Percentiles rank a stretch among this genome's conserved stretches.
These are phyloP conservation scores for Ceraclea dissimilis DNA, from an alignment of 2,888 invertebrate species.

Conservation along the genomic window DNA sequence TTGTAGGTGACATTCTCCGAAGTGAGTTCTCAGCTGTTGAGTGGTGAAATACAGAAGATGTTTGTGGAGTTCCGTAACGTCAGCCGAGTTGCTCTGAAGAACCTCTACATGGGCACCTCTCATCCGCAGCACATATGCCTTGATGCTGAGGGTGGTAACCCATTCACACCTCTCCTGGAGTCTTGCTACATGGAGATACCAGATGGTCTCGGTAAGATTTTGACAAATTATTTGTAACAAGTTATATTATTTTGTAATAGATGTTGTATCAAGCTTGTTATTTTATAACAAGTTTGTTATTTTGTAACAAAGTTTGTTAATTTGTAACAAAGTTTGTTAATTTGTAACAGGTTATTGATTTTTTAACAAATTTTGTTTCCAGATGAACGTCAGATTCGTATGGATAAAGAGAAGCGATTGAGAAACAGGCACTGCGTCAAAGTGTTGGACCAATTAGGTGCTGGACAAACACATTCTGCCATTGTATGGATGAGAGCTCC, in stretches of 20 bases:
- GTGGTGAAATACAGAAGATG: slow-evolving; percentile 65
- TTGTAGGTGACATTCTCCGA: slow-evolving; percentile 62
- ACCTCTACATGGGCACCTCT: slow-evolving; percentile 59
- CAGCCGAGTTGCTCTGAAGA: slow-evolving; percentile 57
- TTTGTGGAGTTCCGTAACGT: slow-evolving; percentile 62
- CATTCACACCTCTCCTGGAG: slow-evolving; percentile 21
- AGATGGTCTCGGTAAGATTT: slow-evolving; percentile 15
- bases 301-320: no score
- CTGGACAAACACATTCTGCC: slow-evolving; percentile 45
- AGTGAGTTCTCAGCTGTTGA: slow-evolving; percentile 57
- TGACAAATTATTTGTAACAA: no score
- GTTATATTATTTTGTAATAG: no score
- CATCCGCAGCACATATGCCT: slow-evolving; percentile 60
- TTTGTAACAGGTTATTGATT: no score
- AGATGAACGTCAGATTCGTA: slow-evolving; percentile 23
- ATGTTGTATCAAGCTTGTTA: neutral
- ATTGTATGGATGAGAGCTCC: slow-evolving; percentile 66
- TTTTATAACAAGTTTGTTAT: neutral
- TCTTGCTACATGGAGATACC: slow-evolving; percentile 19
- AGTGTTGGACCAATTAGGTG: slow-evolving; percentile 40
- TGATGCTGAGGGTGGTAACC: slow-evolving; percentile 24
- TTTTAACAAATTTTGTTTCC: neutral
- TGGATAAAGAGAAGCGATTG: slow-evolving; percentile 25
- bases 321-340: no score
- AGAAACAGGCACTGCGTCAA: slow-evolving; percentile 21